Conservation (phyloP, 2,797 vertebrate genomes). For the Manis pentadactyla region DNA sequence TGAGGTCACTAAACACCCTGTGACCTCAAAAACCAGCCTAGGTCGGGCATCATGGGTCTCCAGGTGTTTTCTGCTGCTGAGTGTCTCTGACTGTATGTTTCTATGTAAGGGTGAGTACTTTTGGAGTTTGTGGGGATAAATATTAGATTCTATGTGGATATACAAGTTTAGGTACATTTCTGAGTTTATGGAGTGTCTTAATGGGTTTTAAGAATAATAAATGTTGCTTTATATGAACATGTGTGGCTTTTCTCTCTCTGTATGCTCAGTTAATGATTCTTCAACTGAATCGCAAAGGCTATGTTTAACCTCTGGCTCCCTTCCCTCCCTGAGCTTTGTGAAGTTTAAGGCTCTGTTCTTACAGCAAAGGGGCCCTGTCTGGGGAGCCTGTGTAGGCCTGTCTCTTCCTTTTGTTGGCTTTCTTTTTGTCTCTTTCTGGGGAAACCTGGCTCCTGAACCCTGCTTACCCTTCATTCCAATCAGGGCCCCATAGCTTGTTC, state of each 20-base stretch:
- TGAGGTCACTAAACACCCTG: slow-evolving; percentile 1
- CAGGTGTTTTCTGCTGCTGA: background rate
- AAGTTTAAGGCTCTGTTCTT: slow-evolving; percentile 61
- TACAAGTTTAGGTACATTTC: slow-evolving; percentile 31
- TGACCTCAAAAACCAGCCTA: background rate
- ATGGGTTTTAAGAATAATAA: slow-evolving; percentile 51
- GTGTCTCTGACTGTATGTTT: background rate
- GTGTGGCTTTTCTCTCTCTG: background rate
- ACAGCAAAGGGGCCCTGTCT: slow-evolving; percentile 63
- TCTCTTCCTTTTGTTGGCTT: slow-evolving; percentile 77
- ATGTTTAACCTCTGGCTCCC: slow-evolving; percentile 47
- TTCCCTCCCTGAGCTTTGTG: slow-evolving; percentile 53
- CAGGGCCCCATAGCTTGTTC: slow-evolving; percentile 55
- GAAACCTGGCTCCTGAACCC: slow-evolving; percentile 73
- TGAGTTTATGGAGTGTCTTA: background rate
- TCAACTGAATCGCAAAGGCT: slow-evolving; percentile 54
- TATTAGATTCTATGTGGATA: background rate
- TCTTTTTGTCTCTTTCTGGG: slow-evolving; percentile 69
- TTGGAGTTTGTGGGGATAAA: background rate
- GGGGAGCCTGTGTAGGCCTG: slow-evolving; percentile 65
- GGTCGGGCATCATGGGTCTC: background rate
- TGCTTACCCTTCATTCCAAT: slow-evolving; percentile 65
- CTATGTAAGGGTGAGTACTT: background rate
- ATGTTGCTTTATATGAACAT: background rate
- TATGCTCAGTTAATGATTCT: slow-evolving; percentile 61